Base-by-base conservation (phyloP, 2,888 invertebrate species). In the Sarcophaga variegata region DNA sequence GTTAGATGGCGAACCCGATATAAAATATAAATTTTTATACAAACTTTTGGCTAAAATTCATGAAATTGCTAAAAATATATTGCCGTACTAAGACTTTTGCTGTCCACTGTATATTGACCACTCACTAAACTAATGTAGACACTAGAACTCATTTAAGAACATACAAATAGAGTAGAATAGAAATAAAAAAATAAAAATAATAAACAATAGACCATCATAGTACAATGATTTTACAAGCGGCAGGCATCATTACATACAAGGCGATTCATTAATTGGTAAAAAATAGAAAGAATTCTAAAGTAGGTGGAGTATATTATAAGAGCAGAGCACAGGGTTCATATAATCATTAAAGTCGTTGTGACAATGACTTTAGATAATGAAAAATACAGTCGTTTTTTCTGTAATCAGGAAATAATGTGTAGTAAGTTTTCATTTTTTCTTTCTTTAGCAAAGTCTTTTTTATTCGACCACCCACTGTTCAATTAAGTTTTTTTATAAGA, bases 391-490 rank as follows among this genome's bases (percentile, higher is more conserved):
- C 6, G 66, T 14, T n/a, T 20, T 14, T 47, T 22, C 54, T 47
- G 63, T 77, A 76, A 71, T 69, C 71, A 64, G 54, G 22, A 70
- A 69, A 76, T 59, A 54, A 81, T 69, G 47, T 81, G 10, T 22
- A 22, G 22, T 22, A 22, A 22, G 22, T 22, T 1, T 22, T 22
- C 1, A 1, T 22, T 22, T 1, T 22, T 22, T 22, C 22, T 1
- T 49, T 49, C 11, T 49, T 3, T 4, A 17, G 17, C 10, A 66
- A 71, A 49, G 12, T 49, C 22, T 22, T 64, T 72, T 66, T 60
- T 72, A 66, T 82, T 67, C n/a, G 82, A 79, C 82, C 85, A 86
- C 85, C 79, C 85, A 86, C 62, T 82, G 25, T 67, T 79, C 66
- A 5, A 64, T 71, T 49, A 75, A 67, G 25, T 70, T 60, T 70